Base-by-base conservation (phyloP, 2,113 vertebrate genomes). In the Carlito syrichta region DNA sequence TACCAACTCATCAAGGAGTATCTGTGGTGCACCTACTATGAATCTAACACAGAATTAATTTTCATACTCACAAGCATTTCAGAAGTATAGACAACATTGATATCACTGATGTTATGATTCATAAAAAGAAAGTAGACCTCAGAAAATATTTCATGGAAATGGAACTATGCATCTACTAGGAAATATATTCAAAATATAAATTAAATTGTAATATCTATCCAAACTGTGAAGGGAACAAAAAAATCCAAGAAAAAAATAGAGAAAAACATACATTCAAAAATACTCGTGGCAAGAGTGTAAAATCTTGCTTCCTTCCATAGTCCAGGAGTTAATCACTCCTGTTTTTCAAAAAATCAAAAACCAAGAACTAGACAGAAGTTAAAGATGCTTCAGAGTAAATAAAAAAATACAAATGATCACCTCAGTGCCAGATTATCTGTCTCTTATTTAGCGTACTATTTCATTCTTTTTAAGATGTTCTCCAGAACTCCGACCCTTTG, bases 71-170 rank as follows among this genome's bases (percentile, higher is more conserved):
- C 60, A 40, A 96, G 84, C 11, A n/a, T 86, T 30, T 86, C n/a
- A 66, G 8, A 93, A 81, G 14, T 23, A 94, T 5, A 79, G 23
- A 90, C 83, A n/a, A 86, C 14, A 86, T 25, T 22, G 1, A 3
- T 35, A 6, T 84, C 50, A 48, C 14, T 71, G 32, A 66, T 16
- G 0, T 54, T 97, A 38, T 78, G 95, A 94, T 35, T 95, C 12
- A 84, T 56, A 86, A 56, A 77, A n/a, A 52, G 14, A 96, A 84
- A 6, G 35, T 9, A 77, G 22, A 96, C 9, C 8, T 96, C 81
- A 30, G 52, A 88, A 96, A 93, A 86, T 58, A 35, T 16, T 97
- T 85, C 22, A 90, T 76, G 13, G 82, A 94, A 88, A 94, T 11
- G 79, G 87, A 74, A 45, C 30, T 60, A 13, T 60, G 38, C 35